Base-by-base conservation (phyloP, 2,797 vertebrate genomes). In the Aselliscus stoliczkanus region DNA sequence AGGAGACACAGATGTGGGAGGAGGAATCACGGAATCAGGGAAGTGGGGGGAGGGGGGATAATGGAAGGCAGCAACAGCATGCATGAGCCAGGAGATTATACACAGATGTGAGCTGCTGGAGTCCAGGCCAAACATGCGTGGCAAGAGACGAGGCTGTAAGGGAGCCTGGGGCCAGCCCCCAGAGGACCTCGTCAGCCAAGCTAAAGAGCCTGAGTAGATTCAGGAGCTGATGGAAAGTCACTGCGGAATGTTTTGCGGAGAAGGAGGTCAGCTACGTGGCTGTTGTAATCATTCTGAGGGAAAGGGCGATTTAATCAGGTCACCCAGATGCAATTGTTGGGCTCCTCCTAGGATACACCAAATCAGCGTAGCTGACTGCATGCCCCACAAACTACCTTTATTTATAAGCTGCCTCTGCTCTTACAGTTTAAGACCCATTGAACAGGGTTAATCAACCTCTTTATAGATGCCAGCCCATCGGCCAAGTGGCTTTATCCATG, bases 371-470 rank as follows among this genome's bases (percentile, higher is more conserved):
- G 77, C 52, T 60, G 56, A 70, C 1, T 8, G 39, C 34, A 56
- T 9, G 5, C 13, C n/a, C 85, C 31, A 86, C 25, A 62, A 75
- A 23, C 15, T 23, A 27, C 54, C 37, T 95, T 96, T 94, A 50
- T 47, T 75, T 84, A 96, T 86, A 90, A 95, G 76, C 70, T 64
- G 23, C n/a, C 31, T 60, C 20, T 54, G 62, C 44, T 89, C 75
- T 95, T 81, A 67, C 37, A 70, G 34, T 93, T 92, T 92, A 84
- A 92, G 60, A 82, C 54, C 72, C 90, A 82, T 56, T 23, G 21
- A 83, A 65, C 31, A 47, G 75, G 23, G 85, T 65, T 69, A 81
- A 89, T 52, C 60, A 69, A 70, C 42, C 37, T 21, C 21, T 76
- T 69, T 92, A 52, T 75, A 82, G 25, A 58, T 5, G 14, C 39